These are phyloP conservation scores for Dendrolimus houi DNA, from an alignment of 2,888 invertebrate species.

Conservation along the genomic window DNA sequence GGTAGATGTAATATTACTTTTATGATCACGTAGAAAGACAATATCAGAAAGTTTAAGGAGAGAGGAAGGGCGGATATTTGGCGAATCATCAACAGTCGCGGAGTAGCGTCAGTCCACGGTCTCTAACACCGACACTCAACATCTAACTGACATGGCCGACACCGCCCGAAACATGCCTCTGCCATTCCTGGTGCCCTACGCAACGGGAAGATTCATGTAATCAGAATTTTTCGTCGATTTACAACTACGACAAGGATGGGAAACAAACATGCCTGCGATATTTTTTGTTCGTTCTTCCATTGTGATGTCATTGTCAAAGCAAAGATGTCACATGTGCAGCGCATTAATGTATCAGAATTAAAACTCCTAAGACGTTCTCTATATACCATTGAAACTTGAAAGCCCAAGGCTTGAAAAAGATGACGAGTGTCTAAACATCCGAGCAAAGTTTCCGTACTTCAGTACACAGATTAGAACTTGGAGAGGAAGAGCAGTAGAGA, in stretches of 20 bases:
- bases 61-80: slow-evolving; percentile 25
- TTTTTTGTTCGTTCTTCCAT: too few species aligned
- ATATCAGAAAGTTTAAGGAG: not conserved
- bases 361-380: not conserved
- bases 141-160: slow-evolving; percentile 66
- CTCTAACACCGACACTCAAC: slow-evolving; percentile 70
- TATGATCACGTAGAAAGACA: not conserved
- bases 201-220: not conserved
- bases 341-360: slow-evolving; percentile 11
- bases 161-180: slow-evolving; percentile 38
- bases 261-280: too few species aligned
- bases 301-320: not conserved
- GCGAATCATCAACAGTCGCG: slow-evolving; percentile 43
- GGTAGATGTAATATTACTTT: too few species aligned
- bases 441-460: too few species aligned
- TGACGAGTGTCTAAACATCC: too few species aligned
- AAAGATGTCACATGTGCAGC: not conserved
- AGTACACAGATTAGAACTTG: too few species aligned
- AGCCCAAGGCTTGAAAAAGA: too few species aligned
- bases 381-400: too few species aligned
- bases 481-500: too few species aligned
- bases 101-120: slow-evolving; percentile 48
- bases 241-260: too few species aligned
- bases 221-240: too few species aligned
- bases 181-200: slow-evolving; percentile 33